A percentile compares a stretch with the other conserved stretches of the same genome.
Evolutionary conservation across 2,888 invertebrate species (phyloP).

Genomic region (Sphinx pinastri): DNA sequence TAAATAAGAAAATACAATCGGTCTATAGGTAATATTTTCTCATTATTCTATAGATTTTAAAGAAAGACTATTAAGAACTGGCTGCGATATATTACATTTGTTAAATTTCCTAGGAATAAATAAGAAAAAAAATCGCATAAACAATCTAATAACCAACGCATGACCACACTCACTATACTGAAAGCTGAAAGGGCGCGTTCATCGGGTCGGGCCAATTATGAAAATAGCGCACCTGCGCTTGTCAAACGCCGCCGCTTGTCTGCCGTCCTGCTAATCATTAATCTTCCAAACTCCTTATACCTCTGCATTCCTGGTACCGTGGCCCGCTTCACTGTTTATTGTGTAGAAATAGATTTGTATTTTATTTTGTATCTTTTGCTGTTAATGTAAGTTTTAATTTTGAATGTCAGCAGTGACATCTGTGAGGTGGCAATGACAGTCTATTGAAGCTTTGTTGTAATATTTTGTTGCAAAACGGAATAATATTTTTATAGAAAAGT

Average conservation of each 20-base stretch:
- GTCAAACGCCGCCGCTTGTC: slow-evolving; percentile 81
- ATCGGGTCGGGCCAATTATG: slow-evolving; percentile 81
- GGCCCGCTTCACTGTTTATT: slow-evolving; percentile 21
- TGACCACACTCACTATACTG: slow-evolving; percentile 53
- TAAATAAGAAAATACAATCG: no score
- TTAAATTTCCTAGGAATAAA: no score
- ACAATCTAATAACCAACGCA: slow-evolving; percentile 33
- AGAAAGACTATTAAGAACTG: no score
- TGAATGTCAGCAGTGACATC: neutral
- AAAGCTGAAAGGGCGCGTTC: slow-evolving; percentile 76
- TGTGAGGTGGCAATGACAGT: neutral
- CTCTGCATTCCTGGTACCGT: slow-evolving; percentile 68
- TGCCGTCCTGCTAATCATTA: slow-evolving; percentile 72
- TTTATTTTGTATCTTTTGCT: slow-evolving; percentile 17
- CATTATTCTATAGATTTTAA: no score
- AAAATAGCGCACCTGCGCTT: slow-evolving; percentile 83
- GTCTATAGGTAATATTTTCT: no score
- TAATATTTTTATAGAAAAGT: no score
- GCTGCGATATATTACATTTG: no score
- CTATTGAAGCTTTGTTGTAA: neutral
- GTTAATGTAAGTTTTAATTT: slow-evolving; percentile 11
- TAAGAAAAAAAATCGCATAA: neutral
- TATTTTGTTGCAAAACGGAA: neutral
- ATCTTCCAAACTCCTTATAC: slow-evolving; percentile 78
- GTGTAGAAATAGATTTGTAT: slow-evolving; percentile 12